phyloP scores from a whole-genome alignment of 1,140 invertebrate genomes.

The Brachionus asplanchnoidis region DNA sequence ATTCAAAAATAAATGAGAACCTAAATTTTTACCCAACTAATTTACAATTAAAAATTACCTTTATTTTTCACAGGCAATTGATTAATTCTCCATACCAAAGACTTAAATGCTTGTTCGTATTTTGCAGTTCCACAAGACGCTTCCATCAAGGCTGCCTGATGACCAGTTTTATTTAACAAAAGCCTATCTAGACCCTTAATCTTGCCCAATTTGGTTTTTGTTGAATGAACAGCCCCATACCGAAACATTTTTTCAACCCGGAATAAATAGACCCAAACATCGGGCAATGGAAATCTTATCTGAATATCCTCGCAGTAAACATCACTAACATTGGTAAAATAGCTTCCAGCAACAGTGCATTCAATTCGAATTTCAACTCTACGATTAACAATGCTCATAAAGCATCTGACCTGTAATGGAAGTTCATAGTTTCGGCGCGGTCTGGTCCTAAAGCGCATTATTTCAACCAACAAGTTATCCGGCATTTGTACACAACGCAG shows the following conservation, averaged over 20 bases:
- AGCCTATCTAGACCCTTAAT: conserved; percentile 82
- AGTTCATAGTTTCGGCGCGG: conserved; percentile 93
- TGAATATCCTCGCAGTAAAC: conserved; percentile 86
- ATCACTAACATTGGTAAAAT: conserved; percentile 14
- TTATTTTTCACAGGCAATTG: conserved; percentile 94
- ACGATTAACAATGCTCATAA: conserved; percentile 49
- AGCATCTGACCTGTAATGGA: conserved; percentile 75
- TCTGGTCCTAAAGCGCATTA: conserved; percentile 89
- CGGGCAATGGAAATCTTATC: conserved; percentile 92
- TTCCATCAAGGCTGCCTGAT: conserved; percentile 89
- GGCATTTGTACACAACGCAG: conserved; percentile 90
- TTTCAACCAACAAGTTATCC: conserved; percentile 81
- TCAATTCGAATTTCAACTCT: conserved; percentile 70
- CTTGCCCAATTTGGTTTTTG: conserved; percentile 71
- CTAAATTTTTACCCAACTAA: no score
- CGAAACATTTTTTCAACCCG: conserved; percentile 95
- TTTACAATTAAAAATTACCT: conserved; percentile 44
- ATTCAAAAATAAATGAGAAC: no score
- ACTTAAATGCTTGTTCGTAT: conserved; percentile 94
- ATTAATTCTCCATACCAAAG: conserved; percentile 96
- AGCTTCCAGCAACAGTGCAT: conserved; percentile 15
- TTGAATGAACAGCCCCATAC: conserved; percentile 96
- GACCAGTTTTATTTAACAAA: conserved; percentile 67
- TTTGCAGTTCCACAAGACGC: conserved; percentile 95
- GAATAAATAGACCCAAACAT: conserved; percentile 97